phyloP scores from a whole-genome alignment of 2,888 invertebrate genomes.

The Epirrhoe tristata region DNA sequence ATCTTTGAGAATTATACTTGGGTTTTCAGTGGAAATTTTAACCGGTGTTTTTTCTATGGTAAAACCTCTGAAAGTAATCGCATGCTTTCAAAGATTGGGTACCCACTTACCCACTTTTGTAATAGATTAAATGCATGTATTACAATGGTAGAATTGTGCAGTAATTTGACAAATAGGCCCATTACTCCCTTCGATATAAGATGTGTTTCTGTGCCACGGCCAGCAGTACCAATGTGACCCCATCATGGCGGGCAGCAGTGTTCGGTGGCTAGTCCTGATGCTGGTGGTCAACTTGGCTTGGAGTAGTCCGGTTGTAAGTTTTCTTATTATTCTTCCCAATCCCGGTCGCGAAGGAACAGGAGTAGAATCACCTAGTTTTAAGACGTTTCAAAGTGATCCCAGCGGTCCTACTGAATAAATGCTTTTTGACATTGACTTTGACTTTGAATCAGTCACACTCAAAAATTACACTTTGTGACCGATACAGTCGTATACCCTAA shows the following conservation, averaged over 20 bases:
- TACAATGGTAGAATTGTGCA: conserved; percentile 11
- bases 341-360: too few relatives aligned
- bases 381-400: too few relatives aligned
- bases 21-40: neutral
- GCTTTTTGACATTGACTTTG: too few relatives aligned
- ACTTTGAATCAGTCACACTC: neutral
- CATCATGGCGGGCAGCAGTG: conserved; percentile 20
- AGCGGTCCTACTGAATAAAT: too few relatives aligned
- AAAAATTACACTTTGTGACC: neutral
- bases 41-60: neutral
- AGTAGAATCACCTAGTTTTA: too few relatives aligned
- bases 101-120: neutral
- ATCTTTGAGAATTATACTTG: neutral
- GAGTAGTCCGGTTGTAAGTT: conserved; percentile 46
- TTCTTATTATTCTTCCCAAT: neutral
- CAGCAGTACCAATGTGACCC: conserved; percentile 7
- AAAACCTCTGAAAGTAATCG: neutral
- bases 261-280: conserved; percentile 40
- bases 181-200: conserved; percentile 16
- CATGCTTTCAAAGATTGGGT: conserved; percentile 2
- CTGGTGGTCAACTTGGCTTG: conserved; percentile 37
- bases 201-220: neutral
- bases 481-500: neutral
- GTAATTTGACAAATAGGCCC: conserved; percentile 22
- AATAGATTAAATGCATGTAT: conserved; percentile 11